These are phyloP conservation scores for Intoshia linei DNA, from an alignment of 1,140 invertebrate species.

Conservation along the genomic window DNA sequence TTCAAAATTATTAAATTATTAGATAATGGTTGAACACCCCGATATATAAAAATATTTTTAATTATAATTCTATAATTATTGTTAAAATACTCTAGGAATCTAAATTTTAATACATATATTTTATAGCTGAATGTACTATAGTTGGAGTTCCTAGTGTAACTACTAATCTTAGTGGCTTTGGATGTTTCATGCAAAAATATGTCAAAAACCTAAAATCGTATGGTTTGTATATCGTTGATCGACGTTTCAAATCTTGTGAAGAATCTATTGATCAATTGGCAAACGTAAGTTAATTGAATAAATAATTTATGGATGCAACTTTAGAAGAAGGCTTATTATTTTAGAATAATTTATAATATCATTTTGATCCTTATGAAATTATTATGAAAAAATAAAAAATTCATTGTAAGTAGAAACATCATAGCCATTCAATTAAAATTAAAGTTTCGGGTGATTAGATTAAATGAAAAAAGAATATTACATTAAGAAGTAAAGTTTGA, in stretches of 20 bases:
- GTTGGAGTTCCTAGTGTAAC: conserved; percentile 93
- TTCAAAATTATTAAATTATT: no score
- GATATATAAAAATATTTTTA: no score
- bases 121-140: conserved; percentile 69
- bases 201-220: conserved; percentile 86
- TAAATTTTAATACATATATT: no score
- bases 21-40: no score
- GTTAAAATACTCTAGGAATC: no score
- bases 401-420: conserved; percentile 1
- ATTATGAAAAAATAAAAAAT: neutral
- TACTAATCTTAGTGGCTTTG: conserved; percentile 85
- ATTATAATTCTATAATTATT: no score
- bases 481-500: no score
- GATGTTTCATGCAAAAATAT: conserved; percentile 93
- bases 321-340: neutral
- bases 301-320: neutral
- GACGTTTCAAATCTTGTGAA: conserved; percentile 49
- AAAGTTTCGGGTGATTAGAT: neutral
- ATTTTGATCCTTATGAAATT: neutral
- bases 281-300: conserved; percentile 27
- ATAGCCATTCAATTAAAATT: neutral
- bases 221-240: conserved; percentile 87
- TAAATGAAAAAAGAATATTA: neutral
- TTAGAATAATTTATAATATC: neutral
- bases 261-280: conserved; percentile 66